A percentile compares a stretch with the other conserved stretches of the same genome.
These are phyloP conservation scores for Pachymerium ferrugineum DNA, from an alignment of 2,888 invertebrate species.

Conservation along the genomic window DNA sequence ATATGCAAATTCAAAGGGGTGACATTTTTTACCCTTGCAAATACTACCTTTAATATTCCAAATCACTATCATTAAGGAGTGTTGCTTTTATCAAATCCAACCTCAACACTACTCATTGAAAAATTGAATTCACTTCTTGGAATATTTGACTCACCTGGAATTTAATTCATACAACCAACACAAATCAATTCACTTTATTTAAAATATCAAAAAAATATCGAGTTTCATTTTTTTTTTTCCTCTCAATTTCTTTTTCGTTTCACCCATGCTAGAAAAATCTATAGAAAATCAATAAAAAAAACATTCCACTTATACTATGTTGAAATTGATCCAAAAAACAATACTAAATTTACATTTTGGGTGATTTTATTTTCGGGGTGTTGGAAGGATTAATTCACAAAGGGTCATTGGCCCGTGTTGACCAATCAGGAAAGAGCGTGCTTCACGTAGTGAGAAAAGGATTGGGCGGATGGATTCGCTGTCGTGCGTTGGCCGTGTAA, in stretches of 20 bases:
- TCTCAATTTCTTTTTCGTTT: neutral
- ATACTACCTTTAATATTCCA: neutral
- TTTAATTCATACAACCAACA: too few relatives aligned
- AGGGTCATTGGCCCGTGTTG: neutral
- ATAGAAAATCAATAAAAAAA: neutral
- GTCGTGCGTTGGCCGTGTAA: too few relatives aligned
- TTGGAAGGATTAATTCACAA: neutral
- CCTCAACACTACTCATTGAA: neutral
- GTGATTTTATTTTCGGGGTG: too few relatives aligned
- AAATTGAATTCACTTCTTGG: neutral
- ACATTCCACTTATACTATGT: too few relatives aligned
- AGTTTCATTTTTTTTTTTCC: neutral
- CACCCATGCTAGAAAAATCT: neutral
- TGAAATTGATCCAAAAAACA: neutral
- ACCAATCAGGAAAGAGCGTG: neutral
- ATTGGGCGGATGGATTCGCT: too few relatives aligned
- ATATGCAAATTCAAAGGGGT: neutral
- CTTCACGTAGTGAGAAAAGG: neutral
- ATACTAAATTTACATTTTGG: neutral
- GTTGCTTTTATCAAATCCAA: neutral
- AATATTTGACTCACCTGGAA: too few relatives aligned
- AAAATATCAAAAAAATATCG: too few relatives aligned
- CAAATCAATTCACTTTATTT: too few relatives aligned
- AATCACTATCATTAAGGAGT: slow-evolving; percentile 11
- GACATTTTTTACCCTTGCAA: neutral